Percentiles rank a stretch among this genome's conserved stretches.
phyloP scores from a whole-genome alignment of 1,140 invertebrate genomes.

The Plutomurus gul region DNA sequence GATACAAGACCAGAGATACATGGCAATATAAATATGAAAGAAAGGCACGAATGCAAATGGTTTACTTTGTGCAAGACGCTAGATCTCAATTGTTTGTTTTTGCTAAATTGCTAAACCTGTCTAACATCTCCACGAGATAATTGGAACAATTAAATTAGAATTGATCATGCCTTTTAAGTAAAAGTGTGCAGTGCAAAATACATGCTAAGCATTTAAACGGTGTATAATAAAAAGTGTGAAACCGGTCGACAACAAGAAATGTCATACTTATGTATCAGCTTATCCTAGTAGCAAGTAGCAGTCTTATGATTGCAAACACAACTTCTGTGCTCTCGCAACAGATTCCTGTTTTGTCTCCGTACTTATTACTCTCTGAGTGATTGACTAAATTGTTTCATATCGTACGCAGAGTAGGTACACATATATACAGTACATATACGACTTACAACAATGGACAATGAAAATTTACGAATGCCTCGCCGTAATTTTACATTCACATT shows the following conservation, averaged over 20 bases:
- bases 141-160: neutral
- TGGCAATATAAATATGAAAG: neutral
- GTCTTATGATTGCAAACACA: too few relatives aligned
- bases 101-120: neutral
- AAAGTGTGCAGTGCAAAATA: neutral
- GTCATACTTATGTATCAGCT: neutral
- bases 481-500: too few relatives aligned
- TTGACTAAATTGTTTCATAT: too few relatives aligned
- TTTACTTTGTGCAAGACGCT: neutral
- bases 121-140: neutral
- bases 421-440: too few relatives aligned
- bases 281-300: neutral
- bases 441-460: too few relatives aligned
- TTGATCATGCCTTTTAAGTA: neutral
- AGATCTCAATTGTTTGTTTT: neutral
- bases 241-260: neutral
- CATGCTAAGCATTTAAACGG: too few relatives aligned
- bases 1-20: too few relatives aligned
- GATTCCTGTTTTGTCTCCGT: too few relatives aligned
- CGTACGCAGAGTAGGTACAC: too few relatives aligned
- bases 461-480: too few relatives aligned
- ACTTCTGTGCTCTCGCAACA: too few relatives aligned
- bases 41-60: neutral
- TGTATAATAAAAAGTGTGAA: neutral
- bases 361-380: too few relatives aligned